phyloP scores from a whole-genome alignment of 2,113 vertebrate genomes.

The Acrocephalus kingi region DNA sequence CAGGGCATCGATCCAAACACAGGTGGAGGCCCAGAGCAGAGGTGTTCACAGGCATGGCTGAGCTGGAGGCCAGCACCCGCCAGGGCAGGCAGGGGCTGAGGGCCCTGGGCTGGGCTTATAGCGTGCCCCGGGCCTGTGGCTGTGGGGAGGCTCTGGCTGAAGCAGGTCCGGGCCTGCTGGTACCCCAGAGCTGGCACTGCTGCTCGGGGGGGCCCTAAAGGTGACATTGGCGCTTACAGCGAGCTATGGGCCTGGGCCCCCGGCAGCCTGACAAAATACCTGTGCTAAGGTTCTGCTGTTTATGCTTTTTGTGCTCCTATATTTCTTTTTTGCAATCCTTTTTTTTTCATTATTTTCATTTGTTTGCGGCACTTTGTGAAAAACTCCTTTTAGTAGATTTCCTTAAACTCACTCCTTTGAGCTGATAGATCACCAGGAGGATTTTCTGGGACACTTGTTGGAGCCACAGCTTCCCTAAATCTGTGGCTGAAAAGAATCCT shows the following conservation, averaged over 20 bases:
- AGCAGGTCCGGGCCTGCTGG: rapidly evolving
- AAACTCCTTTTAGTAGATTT: background rate
- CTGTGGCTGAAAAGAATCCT: rapidly evolving
- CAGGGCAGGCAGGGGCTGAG: background rate
- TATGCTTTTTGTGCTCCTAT: background rate
- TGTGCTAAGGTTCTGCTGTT: background rate
- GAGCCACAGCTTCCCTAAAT: background rate
- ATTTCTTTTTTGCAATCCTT: background rate
- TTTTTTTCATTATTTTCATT: background rate
- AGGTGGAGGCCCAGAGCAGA: background rate
- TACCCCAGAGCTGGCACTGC: background rate
- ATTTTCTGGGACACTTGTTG: rapidly evolving
- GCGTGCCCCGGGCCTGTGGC: background rate
- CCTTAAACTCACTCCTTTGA: background rate
- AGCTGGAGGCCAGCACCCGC: background rate
- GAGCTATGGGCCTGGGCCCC: background rate
- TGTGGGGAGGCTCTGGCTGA: rapidly evolving
- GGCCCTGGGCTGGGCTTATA: background rate
- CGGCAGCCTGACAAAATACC: background rate
- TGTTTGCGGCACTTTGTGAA: background rate
- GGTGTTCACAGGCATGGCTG: background rate
- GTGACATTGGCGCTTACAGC: rapidly evolving
- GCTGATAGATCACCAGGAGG: background rate
- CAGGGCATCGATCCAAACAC: background rate
- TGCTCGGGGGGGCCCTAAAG: rapidly evolving